Percentiles rank a stretch among this genome's conserved stretches.
Evolutionary conservation across 1,140 invertebrate species (phyloP).

Genomic region (Hylyphantes graminicola): DNA sequence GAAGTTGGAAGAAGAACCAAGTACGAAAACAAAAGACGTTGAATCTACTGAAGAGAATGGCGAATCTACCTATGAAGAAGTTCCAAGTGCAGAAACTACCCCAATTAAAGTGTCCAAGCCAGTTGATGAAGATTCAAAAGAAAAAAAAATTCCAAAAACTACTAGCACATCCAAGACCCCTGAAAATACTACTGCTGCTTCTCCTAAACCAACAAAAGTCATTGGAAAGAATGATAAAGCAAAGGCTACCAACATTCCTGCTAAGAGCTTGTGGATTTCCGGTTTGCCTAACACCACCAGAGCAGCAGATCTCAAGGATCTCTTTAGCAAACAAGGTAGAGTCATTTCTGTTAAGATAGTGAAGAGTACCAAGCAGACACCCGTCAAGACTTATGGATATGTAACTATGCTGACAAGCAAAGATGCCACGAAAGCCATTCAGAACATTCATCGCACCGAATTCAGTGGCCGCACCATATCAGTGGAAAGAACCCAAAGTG

Average conservation of each 20-base stretch:
- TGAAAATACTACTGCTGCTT: not conserved
- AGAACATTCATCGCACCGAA: constrained; percentile 88
- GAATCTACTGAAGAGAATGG: not conserved
- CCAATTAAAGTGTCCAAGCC: not conserved
- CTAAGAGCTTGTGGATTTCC: constrained; percentile 90
- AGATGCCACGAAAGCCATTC: constrained; percentile 91
- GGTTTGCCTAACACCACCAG: constrained; percentile 87
- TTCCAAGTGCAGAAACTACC: not conserved
- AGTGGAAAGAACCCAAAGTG: constrained; percentile 77
- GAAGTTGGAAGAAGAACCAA: constrained; percentile 8
- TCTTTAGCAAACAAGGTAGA: constrained; percentile 93
- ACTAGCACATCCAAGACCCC: not conserved
- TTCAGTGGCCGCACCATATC: constrained; percentile 92
- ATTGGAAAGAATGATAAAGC: constrained; percentile 47
- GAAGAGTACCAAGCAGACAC: constrained; percentile 87
- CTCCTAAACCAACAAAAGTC: constrained; percentile 40
- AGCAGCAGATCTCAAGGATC: constrained; percentile 90
- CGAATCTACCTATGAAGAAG: not conserved
- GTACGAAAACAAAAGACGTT: not conserved
- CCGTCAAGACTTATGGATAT: constrained; percentile 86
- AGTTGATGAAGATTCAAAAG: not conserved
- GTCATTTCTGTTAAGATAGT: constrained; percentile 94
- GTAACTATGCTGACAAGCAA: constrained; percentile 90
- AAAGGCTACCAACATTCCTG: constrained; percentile 8
- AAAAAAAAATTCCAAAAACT: not conserved